Evolutionary conservation across 2,888 invertebrate species (phyloP), one percentile per base, ranked within the genome.

Genomic region (Metopia argyrocephala): DNA sequence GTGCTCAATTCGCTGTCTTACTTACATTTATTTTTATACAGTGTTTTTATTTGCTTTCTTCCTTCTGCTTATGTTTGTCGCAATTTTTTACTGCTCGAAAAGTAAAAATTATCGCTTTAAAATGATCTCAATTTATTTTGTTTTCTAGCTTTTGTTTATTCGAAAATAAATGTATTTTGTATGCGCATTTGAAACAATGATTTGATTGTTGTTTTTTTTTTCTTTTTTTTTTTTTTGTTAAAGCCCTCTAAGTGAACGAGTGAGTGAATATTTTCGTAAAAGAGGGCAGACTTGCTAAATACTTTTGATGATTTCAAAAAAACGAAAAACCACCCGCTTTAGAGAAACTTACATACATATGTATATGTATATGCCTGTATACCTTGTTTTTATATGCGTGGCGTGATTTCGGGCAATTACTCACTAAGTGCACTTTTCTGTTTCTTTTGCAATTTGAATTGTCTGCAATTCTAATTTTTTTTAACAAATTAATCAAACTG

Each of bases 401-500:
- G 80, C 87, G 88, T 88, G 87, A 87, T 87, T 86, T 75, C 46
- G 38, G 57, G 85, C 88, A 87, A 88, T 88, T 87, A 88, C 85
- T 87, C 88, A 88, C n/a, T n/a, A 64, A 57, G 70, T 73, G 76
- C 76, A 70, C 78, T 70, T 78, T 76, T 69, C 48, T 56, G 20
- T 70, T 75, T 76, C 38, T 12, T 62, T 70, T 71, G 70, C 52
- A 68, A 79, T 75, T 75, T 75, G 50, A 61, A 78, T 65, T 74
- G 81, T 81, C 81, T 89, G 89, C 86, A 88, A 86, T 86, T 87
- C 87, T 86, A 84, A 85, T 87, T 88, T 88, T n/a, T 87, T 86
- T 88, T 88, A 89, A 89, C 89, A 86, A 89, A 88, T 89, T 89
- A 89, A 89, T 89, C 89, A 89, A 89, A 87, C 85, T 86, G 88